Evolutionary conservation across 2,888 invertebrate species (phyloP).

Genomic region (Prosapia bicincta): DNA sequence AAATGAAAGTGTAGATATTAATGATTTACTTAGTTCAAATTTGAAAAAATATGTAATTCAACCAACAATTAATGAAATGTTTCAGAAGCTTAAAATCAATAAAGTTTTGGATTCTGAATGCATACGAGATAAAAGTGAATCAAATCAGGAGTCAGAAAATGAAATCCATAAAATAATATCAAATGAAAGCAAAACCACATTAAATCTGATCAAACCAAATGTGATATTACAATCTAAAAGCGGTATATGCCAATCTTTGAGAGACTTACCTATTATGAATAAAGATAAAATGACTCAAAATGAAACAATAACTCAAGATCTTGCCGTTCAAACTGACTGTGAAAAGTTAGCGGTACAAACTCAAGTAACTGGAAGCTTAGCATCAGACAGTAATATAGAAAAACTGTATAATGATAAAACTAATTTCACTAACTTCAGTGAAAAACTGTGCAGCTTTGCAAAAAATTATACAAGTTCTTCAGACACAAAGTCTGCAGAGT

Average conservation of each 20-base stretch:
- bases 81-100: neutral
- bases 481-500: too few relatives aligned
- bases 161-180: neutral
- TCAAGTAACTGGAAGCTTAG: neutral
- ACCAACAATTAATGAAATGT: neutral
- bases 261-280: neutral
- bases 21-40: neutral
- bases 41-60: neutral
- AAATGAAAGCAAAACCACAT: neutral
- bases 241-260: neutral
- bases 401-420: neutral
- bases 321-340: neutral
- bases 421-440: neutral
- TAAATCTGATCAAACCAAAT: neutral
- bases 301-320: neutral
- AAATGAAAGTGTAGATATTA: neutral
- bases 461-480: neutral
- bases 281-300: neutral
- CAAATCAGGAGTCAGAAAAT: too few relatives aligned
- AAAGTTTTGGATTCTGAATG: neutral
- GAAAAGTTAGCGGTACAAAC: neutral
- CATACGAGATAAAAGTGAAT: too few relatives aligned
- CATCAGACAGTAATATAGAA: neutral
- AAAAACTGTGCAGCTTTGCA: neutral
- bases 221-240: neutral